Evolutionary conservation across 1,140 invertebrate species (phyloP).

Genomic region (Campoletis sonorensis): DNA sequence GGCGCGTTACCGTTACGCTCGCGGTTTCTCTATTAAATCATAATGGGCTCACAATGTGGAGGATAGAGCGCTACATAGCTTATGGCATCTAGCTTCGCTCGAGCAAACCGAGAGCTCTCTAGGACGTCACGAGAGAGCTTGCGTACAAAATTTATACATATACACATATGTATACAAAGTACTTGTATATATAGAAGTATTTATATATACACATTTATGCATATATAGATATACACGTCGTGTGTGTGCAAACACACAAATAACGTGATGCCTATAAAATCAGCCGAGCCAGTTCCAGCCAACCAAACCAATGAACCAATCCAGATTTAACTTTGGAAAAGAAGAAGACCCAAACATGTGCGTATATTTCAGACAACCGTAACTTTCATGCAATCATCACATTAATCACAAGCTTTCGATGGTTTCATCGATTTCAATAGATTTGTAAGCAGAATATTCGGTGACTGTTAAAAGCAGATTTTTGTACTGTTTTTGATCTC

Average conservation of each 20-base stretch:
- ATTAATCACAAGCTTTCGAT: no score
- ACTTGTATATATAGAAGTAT: not conserved
- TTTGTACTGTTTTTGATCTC: no score
- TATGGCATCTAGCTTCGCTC: conserved; percentile 33
- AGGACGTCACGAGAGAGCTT: not conserved
- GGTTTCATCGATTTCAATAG: no score
- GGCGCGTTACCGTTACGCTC: not conserved
- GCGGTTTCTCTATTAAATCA: conserved; percentile 40
- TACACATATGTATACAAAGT: no score
- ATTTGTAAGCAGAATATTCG: no score
- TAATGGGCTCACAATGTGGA: conserved; percentile 71
- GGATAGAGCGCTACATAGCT: conserved; percentile 35
- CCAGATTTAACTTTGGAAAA: conserved; percentile 10
- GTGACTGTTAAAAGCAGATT: no score
- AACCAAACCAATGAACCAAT: conserved; percentile 36
- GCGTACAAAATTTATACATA: not conserved
- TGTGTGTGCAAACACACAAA: not conserved
- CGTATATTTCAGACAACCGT: no score
- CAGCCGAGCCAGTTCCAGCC: conserved; percentile 42
- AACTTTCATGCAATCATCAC: no score
- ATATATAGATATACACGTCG: not conserved
- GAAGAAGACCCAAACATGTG: not conserved
- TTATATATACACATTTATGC: not conserved
- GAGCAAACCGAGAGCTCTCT: conserved; percentile 24
- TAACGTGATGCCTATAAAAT: conserved; percentile 10